Evolutionary conservation across 1,140 invertebrate species (phyloP), one percentile per base, ranked within the genome.

Genomic region (Papilio aristodemus): DNA sequence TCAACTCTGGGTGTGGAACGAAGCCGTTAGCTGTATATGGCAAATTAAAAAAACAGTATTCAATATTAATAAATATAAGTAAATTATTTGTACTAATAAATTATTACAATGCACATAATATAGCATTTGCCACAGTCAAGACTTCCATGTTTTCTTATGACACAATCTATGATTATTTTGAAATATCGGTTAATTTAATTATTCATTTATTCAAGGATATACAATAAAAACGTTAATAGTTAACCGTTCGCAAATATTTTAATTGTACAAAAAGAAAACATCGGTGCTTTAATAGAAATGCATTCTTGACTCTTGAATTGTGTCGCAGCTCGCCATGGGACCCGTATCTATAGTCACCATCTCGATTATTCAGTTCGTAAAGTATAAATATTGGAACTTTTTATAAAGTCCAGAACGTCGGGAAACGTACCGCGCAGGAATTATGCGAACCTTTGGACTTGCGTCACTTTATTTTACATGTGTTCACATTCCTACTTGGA

Each of bases 311-410:
- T 50, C 17, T 50, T 22, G 46, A 8, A 50, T 50, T 22, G 2
- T 46, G 19, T 50, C 46, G 46, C 19, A 22, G 19, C 17, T 22
- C 46, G 46, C 19, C 9, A 54, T 54, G 19, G 46, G 46, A 25
- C 46, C 19, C 22, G 22, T 54, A 54, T 54, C 46, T 54, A 19
- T 22, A 54, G 22, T 54, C 46, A 54, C 46, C 17, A 22, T 54
- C 46, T 54, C 46, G 46, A 54, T 54, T 54, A 54, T 54, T 22
- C 17, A 54, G 46, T 22, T 25, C 43, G 19, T 54, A 54, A 54
- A 54, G 19, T 25, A 54, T 25, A 54, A 25, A 54, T 54, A 54
- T 54, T 54, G 17, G 11, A 54, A 3, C 17, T 54, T 54, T 54
- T 54, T 54, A 22, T 54, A 0, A 8, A 46, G 9, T 8, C 11